Evolutionary conservation across 2,113 vertebrate species (phyloP), one percentile per base, ranked within the genome.

Genomic region (Microtus pennsylvanicus): DNA sequence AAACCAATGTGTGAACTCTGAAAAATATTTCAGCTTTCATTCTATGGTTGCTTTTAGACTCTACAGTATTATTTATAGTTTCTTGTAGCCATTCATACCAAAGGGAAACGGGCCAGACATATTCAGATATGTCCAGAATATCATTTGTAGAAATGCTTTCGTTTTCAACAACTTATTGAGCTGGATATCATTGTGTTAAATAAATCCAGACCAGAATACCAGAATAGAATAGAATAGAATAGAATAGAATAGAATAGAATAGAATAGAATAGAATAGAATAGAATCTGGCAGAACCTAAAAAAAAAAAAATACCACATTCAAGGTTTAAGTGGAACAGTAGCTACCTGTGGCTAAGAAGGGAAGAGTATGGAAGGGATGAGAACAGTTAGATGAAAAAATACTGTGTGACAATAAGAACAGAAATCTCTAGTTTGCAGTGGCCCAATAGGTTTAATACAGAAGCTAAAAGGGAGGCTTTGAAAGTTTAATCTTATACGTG

Each of bases 221-320:
- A 45, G 45, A 45, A 45, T 45, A 45, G 45, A 45, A 45, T 38
- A 3, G 13, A 22, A 4, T 47, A 3, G 13, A 17, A 3, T 47
- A 3, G 13, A 17, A 3, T 47, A 3, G 13, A 17, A 3, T 47
- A 3, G 13, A 17, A 3, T 47, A 3, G 13, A 22, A 3, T 47
- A 3, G 13, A 22, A 3, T 55, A 3, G 50, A 50, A 38, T 47
- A 3, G 13, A 17, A 3, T 47, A 3, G 67, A 81, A 38, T 63
- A 24, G 77, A 86, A 17, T 35, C 67, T 69, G 30, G 67, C 21
- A 33, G 47, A 72, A 55, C 26, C 5, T 70, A 26, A 72, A 70
- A 22, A 42, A 42, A 42, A 42, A 35, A 21, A 22, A 35, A 21
- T 0, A 74, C 4, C 9, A 52, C 5, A 38, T 26, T 45, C 11